Percentiles rank a stretch among this genome's conserved stretches.
Evolutionary conservation across 2,113 vertebrate species (phyloP).

Genomic region (Zootoca vivipara): DNA sequence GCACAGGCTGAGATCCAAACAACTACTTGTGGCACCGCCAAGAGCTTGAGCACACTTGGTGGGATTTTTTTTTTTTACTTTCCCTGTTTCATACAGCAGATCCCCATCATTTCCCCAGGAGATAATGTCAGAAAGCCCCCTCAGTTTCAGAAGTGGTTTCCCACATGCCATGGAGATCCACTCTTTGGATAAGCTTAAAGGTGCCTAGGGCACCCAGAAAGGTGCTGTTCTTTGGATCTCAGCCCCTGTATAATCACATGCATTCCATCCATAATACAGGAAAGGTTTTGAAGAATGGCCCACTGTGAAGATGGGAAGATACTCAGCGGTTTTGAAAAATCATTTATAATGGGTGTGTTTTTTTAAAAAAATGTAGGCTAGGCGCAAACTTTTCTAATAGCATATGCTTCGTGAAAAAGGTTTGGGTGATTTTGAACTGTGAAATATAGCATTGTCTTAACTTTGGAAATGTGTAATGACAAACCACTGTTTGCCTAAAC

Average conservation of each 20-base stretch:
- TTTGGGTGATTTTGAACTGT: not conserved
- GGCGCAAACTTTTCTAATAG: not conserved
- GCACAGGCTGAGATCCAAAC: not conserved
- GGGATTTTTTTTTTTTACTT: no score
- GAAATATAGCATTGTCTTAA: not conserved
- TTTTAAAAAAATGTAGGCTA: not conserved
- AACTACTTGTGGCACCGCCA: not conserved
- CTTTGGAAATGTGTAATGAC: constrained; percentile 36
- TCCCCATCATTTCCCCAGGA: not conserved
- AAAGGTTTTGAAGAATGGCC: not conserved
- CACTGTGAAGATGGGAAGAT: not conserved
- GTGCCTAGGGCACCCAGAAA: not conserved
- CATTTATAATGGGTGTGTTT: no score
- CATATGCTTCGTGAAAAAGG: not conserved
- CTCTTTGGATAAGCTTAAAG: not conserved
- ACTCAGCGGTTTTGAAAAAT: not conserved
- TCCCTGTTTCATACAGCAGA: not conserved
- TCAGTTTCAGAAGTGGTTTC: not conserved
- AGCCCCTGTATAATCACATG: not conserved
- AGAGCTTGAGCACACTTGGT: no score
- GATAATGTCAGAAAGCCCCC: not conserved
- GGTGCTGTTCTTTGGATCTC: not conserved
- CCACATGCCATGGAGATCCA: not conserved
- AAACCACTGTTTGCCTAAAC: constrained; percentile 32
- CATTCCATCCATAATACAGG: not conserved